Evolutionary conservation across 37 sponge, comb jelly and placozoan species (phyloP), one percentile per base, ranked within the genome.

Genomic region (Halichondria panicea): DNA sequence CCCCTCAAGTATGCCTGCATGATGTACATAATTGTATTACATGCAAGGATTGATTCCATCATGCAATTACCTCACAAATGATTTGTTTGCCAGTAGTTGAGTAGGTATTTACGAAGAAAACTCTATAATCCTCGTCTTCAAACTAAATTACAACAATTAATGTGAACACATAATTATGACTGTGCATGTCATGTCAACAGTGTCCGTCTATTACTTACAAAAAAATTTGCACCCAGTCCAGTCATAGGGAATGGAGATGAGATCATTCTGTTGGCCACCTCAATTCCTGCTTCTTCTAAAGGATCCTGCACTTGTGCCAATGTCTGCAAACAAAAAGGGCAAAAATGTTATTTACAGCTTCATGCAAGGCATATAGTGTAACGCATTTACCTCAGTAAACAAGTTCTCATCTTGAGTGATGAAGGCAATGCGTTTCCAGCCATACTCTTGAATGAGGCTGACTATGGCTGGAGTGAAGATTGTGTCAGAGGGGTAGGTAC

Each of bases 81-180:
- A 77, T 31, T 11, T 21, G 52, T 22, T 54, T 53, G 24, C 67
- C 78, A 22, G 32, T 9, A 27, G 12, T 30, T 15, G 67, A 66
- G 52, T 63, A 65, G 6, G 60, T 44, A 32, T 77, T 77, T n/a
- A 77, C 27, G 55, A 77, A 66, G 54, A 77, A 56, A 7, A 77
- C 55, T 11, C 64, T 64, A 39, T 39, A 54, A 21, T 77, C 67
- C 18, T 55, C 52, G 24, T 34, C 43, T 1, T 22, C 55, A 37
- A 57, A 31, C 74, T 74, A 42, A 28, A 43, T 41, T 28, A 39
- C 19, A 68, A 0, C 19, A 27, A 55, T 27, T 48, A 15, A 66
- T 15, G n/a, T n/a, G n/a, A n/a, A n/a, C n/a, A n/a, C n/a, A n/a
- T n/a, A n/a, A n/a, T n/a, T n/a, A n/a, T n/a, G n/a, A n/a, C n/a